Conservation (phyloP, 1,140 invertebrate species). For the Scaptodrosophila lebanonensis region DNA sequence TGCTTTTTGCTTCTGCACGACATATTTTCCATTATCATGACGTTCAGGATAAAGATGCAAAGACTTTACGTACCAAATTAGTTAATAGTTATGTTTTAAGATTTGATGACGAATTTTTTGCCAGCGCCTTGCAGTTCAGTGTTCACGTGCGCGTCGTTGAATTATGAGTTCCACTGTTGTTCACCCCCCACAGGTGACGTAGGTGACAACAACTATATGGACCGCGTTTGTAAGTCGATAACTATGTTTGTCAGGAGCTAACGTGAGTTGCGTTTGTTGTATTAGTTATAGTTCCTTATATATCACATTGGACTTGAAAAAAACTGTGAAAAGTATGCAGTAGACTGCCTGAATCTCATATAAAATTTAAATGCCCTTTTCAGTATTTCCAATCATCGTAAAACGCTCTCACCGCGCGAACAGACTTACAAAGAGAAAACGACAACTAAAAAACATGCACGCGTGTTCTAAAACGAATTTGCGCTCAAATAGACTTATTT, state of each 20-base stretch:
- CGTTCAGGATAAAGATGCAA: conserved; percentile 61
- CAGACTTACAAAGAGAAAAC: not conserved
- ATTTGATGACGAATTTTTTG: conserved; percentile 49
- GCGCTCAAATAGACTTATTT: conserved; percentile 76
- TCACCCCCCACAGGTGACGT: conserved; percentile 13
- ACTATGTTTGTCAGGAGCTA: conserved; percentile 25
- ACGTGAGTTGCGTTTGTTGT: conserved; percentile 11
- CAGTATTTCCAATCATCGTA: not conserved
- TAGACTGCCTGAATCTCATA: conserved; percentile 9
- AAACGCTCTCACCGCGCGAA: not conserved
- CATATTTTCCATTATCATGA: conserved; percentile 38
- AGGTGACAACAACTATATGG: conserved; percentile 20
- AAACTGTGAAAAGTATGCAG: conserved; percentile 13
- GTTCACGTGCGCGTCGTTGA: conserved; percentile 23
- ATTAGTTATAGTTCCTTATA: conserved; percentile 39
- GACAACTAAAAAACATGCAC: conserved; percentile 17
- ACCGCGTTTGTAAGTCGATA: conserved; percentile 33
- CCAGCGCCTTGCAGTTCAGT: conserved; percentile 39
- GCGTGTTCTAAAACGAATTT: conserved; percentile 60
- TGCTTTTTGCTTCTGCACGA: no score
- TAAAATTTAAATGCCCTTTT: not conserved
- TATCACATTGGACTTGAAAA: conserved; percentile 11
- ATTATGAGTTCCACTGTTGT: conserved; percentile 60
- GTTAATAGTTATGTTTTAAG: conserved; percentile 72
- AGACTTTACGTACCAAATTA: conserved; percentile 74